These are phyloP conservation scores for Carettochelys insculpta DNA, from an alignment of 2,113 vertebrate genomes.

Conservation along the genomic window DNA sequence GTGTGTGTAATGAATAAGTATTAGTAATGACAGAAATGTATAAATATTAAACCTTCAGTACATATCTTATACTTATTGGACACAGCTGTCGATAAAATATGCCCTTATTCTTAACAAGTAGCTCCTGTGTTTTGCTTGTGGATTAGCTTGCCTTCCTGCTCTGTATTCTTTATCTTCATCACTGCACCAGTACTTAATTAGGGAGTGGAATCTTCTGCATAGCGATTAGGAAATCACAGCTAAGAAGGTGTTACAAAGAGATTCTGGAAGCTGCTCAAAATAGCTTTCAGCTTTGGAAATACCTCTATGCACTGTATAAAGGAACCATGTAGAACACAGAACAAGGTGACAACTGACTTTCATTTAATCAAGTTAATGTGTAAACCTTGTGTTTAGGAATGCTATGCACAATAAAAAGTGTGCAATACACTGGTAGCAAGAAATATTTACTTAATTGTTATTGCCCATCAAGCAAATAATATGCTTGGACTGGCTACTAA, in stretches of 20 bases:
- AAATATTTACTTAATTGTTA: neutral
- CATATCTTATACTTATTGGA: conserved; percentile 79
- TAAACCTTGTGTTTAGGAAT: conserved; percentile 25
- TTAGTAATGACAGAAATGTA: conserved; percentile 48
- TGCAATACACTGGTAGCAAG: neutral
- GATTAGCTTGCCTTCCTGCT: conserved; percentile 78
- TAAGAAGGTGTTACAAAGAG: conserved; percentile 78
- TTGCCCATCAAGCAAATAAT: neutral
- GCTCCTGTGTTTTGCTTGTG: conserved; percentile 79
- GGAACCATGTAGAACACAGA: conserved; percentile 57
- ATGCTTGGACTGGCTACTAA: neutral
- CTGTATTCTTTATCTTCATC: conserved; percentile 83
- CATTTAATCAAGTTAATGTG: conserved; percentile 32
- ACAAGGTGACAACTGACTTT: conserved; percentile 46
- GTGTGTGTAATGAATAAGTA: conserved; percentile 18
- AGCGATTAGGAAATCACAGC: conserved; percentile 80
- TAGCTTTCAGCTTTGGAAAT: conserved; percentile 72
- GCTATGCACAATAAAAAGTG: conserved; percentile 34
- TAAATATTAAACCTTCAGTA: conserved; percentile 77
- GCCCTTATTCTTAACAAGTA: conserved; percentile 78
- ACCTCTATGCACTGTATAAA: conserved; percentile 52
- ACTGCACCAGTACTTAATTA: conserved; percentile 81
- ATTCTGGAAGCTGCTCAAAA: conserved; percentile 73
- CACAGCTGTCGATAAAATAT: conserved; percentile 82
- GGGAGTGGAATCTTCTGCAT: conserved; percentile 78